Conservation (phyloP, 2,888 invertebrate genomes). For the Limnephilus rhombicus region DNA sequence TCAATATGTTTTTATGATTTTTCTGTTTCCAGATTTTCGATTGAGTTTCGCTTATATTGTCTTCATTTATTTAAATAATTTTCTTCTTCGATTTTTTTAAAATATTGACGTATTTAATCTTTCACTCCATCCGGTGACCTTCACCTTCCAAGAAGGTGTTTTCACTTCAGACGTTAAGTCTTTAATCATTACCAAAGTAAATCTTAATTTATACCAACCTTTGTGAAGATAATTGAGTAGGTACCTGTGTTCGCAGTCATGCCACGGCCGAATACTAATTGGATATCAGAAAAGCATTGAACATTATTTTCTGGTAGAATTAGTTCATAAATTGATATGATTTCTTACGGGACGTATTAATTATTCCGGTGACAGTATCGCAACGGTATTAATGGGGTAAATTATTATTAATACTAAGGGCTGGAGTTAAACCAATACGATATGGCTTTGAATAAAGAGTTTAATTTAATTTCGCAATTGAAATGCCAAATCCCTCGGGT, state of each 20-base stretch:
- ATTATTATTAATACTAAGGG: not conserved
- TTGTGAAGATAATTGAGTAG: not conserved
- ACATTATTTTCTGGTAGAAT: not conserved
- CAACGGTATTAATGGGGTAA: not conserved
- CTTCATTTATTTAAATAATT: no score
- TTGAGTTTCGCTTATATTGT: no score
- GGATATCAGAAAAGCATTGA: constrained; percentile 16
- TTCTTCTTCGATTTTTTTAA: not conserved
- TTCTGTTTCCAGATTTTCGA: no score
- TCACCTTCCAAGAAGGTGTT: not conserved
- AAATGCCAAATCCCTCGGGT: not conserved
- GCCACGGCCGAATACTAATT: not conserved
- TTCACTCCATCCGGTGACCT: not conserved
- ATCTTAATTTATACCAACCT: constrained; percentile 1
- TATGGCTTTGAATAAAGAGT: not conserved
- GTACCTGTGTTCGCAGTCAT: not conserved
- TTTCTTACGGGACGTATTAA: constrained; percentile 31
- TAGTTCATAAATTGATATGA: constrained; percentile 32
- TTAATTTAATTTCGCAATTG: not conserved
- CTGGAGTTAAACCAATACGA: not conserved
- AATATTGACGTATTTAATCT: not conserved
- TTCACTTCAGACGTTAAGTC: not conserved
- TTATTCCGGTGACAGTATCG: constrained; percentile 15
- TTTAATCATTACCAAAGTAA: not conserved
- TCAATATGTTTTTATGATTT: no score